These are phyloP conservation scores for Microtus obscurus DNA, from an alignment of 2,797 vertebrate species.

Conservation along the genomic window DNA sequence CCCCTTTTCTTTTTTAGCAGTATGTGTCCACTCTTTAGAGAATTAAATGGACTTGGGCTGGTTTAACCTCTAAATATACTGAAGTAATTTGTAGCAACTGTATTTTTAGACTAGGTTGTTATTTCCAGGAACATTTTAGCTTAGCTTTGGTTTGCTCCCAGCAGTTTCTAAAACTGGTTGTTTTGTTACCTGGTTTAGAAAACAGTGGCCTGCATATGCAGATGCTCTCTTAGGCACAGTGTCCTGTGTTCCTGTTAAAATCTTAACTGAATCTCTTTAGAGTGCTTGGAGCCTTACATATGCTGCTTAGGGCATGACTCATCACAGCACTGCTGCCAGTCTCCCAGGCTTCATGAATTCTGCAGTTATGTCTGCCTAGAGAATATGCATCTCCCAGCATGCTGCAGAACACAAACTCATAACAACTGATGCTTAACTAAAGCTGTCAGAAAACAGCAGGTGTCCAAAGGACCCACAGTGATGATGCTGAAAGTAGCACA, in stretches of 20 bases:
- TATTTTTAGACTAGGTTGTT: constrained; percentile 33
- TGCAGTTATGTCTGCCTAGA: background rate
- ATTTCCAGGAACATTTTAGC: constrained; percentile 47
- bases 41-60: background rate
- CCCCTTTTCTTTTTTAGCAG: background rate
- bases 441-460: background rate
- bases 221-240: background rate
- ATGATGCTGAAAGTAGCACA: background rate
- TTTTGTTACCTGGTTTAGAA: constrained; percentile 31
- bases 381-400: background rate
- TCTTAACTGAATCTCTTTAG: background rate
- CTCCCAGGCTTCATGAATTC: background rate
- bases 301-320: background rate
- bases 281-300: background rate
- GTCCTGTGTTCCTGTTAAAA: background rate
- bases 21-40: background rate
- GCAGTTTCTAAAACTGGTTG: background rate
- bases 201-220: background rate
- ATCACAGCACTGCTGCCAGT: background rate
- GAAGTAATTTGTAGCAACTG: constrained; percentile 28
- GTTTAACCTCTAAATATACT: background rate
- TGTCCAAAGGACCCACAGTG: background rate
- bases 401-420: background rate
- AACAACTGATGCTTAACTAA: background rate
- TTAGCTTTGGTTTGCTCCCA: background rate